Base-by-base conservation (phyloP, 2,113 vertebrate genomes). In the Podilymbus podiceps region DNA sequence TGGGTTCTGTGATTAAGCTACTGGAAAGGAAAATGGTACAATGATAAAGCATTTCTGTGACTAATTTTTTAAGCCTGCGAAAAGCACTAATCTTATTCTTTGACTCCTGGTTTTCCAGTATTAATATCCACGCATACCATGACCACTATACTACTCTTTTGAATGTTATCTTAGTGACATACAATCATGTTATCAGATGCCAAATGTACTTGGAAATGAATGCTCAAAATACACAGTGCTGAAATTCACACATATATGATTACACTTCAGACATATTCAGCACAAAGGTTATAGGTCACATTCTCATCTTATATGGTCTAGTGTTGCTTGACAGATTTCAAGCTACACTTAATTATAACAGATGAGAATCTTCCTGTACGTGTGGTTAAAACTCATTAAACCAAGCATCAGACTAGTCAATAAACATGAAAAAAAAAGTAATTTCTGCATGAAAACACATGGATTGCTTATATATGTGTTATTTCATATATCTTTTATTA, bases 341-440 rank as follows among this genome's bases (percentile, higher is more conserved):
- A 73, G 10, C 38, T 82, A 53, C 6, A 25, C 5, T 79, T 77
- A 49, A 85, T 72, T 88, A 38, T 0, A 79, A 44, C 23, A 60
- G 33, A 72, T 46, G 22, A 49, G 8, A 82, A 52, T 68, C 12
- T 62, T 82, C 15, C 58, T 79, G 5, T 28, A 13, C 42, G 22
- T 64, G 23, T 69, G n/a, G n/a, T 53, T 83, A 79, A 82, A 96
- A 89, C 30, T 55, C 17, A 68, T 56, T 73, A 87, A 83, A 16
- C 9, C 12, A 85, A 59, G 1, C 5, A 69, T 75, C 30, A 68
- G 30, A 52, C 21, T 25, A 66, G 11, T 62, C 42, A 82, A 72
- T 33, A 85, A 85, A 72, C 33, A 81, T 0, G 15, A 7, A 42
- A 86, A 7, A 42, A 86, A 62, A 16, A 13, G 3, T 5, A 55